Base-by-base conservation (phyloP, 2,797 vertebrate genomes). In the Danio jaintianensis region DNA sequence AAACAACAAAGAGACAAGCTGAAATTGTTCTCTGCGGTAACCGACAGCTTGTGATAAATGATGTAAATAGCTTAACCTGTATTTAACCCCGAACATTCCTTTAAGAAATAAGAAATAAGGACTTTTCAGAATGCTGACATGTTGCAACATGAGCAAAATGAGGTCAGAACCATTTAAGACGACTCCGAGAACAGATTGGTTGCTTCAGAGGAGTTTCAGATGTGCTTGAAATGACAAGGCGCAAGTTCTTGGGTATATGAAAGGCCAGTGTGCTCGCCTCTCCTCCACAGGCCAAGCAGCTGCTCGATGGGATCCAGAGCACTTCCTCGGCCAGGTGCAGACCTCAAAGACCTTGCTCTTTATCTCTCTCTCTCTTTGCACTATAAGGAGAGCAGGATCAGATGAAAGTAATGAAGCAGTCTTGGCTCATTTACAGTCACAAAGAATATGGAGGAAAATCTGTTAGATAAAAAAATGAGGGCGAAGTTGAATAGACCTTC, bases 221-320 rank as follows among this genome's bases (percentile, higher is more conserved):
- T 62, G n/a, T 22, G 42, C 22, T 20, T 7, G 38, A 69, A 61
- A 12, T 78, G 45, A 69, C 64, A 69, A 6, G 52, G 53, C 12
- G 40, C 12, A 9, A 59, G 36, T 50, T 61, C n/a, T 40, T 38
- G 29, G 29, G 43, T 42, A 48, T 61, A 29, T 70, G 53, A 71
- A 70, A 70, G 77, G 56, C n/a, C 38, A 62, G 56, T 61, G 53
- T 73, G 45, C 59, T 47, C 22, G 18, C 66, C 52, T 78, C 43
- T 66, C 50, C 59, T 47, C 18, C 43, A 29, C 43, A 6, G 20
- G 55, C 63, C 29, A 66, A 61, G 82, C 67, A 80, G 78, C 78
- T 80, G 82, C 58, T 62, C 18, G 58, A n/a, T 52, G 43, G 7
- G 53, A 50, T 75, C 63, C 62, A 77, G 64, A 74, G 47, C 68